Evolutionary conservation across 53 echinoderm and acorn worm genomes (phyloP).

Genomic region (Patiria pectinifera): DNA sequence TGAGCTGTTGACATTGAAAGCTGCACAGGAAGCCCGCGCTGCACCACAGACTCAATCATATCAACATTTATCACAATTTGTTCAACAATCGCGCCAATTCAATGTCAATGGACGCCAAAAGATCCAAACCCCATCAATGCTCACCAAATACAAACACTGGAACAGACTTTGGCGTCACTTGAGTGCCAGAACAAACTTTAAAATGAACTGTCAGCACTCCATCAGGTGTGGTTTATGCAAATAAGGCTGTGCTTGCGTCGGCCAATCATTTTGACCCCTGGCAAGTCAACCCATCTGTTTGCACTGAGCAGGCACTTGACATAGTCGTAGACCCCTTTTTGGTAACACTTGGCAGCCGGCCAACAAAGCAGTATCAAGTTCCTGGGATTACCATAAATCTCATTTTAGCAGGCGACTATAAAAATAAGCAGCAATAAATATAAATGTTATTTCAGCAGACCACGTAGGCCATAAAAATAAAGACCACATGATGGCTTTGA

Average conservation of each 20-base stretch:
- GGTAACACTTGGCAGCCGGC: slow-evolving; percentile 33
- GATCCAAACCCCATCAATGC: neutral
- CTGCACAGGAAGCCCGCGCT: neutral
- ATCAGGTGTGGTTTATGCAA: slow-evolving; percentile 16
- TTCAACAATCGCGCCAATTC: neutral
- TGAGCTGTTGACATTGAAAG: neutral
- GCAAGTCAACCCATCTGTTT: neutral
- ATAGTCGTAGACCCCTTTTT: slow-evolving; percentile 8
- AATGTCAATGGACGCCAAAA: neutral
- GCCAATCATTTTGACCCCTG: slow-evolving; percentile 11
- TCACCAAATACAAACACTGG: neutral
- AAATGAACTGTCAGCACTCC: neutral
- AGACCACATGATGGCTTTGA: neutral
- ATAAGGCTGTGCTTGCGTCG: neutral
- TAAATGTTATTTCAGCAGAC: slow-evolving; percentile 1
- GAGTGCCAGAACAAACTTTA: slow-evolving; percentile 8
- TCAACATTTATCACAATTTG: neutral
- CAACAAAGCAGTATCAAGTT: neutral
- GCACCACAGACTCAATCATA: neutral
- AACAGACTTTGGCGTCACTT: neutral
- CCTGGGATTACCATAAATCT: neutral
- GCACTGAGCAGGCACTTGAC: slow-evolving; percentile 27
- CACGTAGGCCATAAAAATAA: slow-evolving; percentile 13
- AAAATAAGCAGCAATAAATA: slow-evolving; percentile 20
- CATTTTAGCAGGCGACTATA: neutral